Evolutionary conservation across 1,140 invertebrate species (phyloP).

Genomic region (Drosophila kepulauana): DNA sequence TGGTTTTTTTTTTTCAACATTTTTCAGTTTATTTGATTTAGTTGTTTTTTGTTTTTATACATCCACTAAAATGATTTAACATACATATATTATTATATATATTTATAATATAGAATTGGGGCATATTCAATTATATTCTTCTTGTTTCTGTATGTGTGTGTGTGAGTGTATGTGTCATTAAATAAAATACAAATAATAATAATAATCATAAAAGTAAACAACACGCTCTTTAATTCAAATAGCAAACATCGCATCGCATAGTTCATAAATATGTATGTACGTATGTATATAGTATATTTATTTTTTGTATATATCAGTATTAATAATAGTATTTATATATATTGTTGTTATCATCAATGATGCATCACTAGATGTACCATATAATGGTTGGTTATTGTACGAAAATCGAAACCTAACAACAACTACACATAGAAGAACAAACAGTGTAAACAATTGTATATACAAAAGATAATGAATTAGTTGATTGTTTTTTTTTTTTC

Average conservation of each 20-base stretch:
- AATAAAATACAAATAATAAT: conserved; percentile 61
- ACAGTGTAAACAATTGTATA: conserved; percentile 63
- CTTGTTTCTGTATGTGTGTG: conserved; percentile 41
- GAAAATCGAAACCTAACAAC: conserved; percentile 65
- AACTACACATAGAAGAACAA: conserved; percentile 78
- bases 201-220: conserved; percentile 48
- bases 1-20: conserved; percentile 8
- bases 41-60: conserved; percentile 66
- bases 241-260: conserved; percentile 34
- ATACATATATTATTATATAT: conserved; percentile 69
- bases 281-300: conserved; percentile 37
- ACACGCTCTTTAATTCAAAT: conserved; percentile 58
- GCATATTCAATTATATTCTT: conserved; percentile 63
- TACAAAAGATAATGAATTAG: conserved; percentile 67
- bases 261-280: conserved; percentile 46
- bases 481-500: conserved; percentile 27
- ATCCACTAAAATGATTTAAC: conserved; percentile 82
- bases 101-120: conserved; percentile 66
- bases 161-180: conserved; percentile 57
- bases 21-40: conserved; percentile 66
- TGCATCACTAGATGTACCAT: conserved; percentile 28
- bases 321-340: conserved; percentile 17
- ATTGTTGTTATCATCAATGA: conserved; percentile 33
- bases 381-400: conserved; percentile 51
- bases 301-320: conserved; percentile 31